Evolutionary conservation across 2,797 vertebrate genomes (phyloP).

Genomic region (Anguilla pacifica): DNA sequence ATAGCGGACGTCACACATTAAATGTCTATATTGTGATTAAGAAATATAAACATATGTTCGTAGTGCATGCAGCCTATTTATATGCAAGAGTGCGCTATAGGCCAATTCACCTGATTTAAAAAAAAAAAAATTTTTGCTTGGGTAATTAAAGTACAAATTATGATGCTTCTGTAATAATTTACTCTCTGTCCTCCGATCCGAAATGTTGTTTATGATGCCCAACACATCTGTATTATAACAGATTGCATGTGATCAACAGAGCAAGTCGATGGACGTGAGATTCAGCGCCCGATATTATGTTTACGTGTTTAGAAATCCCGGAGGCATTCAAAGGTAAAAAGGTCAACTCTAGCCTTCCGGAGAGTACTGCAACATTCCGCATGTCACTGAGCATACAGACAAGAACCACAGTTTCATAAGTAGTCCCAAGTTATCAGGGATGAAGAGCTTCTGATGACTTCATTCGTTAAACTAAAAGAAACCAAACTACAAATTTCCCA

Average conservation of each 20-base stretch:
- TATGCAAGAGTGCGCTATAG: not conserved
- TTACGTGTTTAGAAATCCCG: slow-evolving; percentile 82
- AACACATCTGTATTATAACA: not conserved
- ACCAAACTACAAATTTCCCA: not conserved
- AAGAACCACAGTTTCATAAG: slow-evolving; percentile 27
- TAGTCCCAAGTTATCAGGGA: slow-evolving; percentile 31
- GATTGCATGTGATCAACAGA: not conserved
- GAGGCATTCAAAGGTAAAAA: slow-evolving; percentile 80
- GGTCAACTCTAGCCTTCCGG: slow-evolving; percentile 69
- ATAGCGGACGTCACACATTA: not conserved
- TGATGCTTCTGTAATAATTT: not conserved
- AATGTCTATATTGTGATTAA: not conserved
- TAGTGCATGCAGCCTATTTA: not conserved
- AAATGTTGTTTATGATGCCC: not conserved
- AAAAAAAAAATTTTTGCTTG: not conserved
- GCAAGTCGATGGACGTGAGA: not conserved
- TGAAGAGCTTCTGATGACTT: slow-evolving; percentile 35
- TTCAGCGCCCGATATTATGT: slow-evolving; percentile 49
- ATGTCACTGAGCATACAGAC: slow-evolving; percentile 27
- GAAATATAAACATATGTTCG: not conserved
- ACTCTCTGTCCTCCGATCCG: not conserved
- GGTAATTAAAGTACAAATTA: not conserved
- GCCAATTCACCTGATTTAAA: not conserved
- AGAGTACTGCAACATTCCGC: slow-evolving; percentile 65
- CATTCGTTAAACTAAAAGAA: slow-evolving; percentile 20